Evolutionary conservation across 2,113 vertebrate species (phyloP).

Genomic region (Tenrec ecaudatus): DNA sequence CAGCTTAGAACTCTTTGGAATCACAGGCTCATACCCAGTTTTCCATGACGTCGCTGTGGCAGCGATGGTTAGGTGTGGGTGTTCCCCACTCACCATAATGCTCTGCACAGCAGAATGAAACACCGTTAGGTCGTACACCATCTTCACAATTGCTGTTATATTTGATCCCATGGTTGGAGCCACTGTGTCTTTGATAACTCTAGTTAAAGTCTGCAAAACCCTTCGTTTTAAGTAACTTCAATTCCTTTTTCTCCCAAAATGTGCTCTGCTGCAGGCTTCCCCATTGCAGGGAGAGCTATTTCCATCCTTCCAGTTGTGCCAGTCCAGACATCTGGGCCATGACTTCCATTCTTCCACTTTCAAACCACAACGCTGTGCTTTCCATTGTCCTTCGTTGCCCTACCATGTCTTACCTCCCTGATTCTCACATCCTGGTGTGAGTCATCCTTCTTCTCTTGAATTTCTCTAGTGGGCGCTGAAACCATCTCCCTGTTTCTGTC

Average conservation of each 20-base stretch:
- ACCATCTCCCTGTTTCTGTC: background rate
- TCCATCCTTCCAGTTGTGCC: background rate
- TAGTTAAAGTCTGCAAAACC: too few relatives aligned
- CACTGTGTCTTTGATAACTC: too few relatives aligned
- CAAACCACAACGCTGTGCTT: too few relatives aligned
- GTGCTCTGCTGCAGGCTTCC: too few relatives aligned
- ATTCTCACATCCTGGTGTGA: background rate
- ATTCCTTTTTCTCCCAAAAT: background rate
- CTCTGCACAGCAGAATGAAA: too few relatives aligned
- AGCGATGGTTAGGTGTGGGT: too few relatives aligned
- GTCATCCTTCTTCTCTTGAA: background rate
- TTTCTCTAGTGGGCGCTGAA: accelerated
- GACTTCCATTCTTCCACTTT: background rate
- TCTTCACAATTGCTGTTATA: too few relatives aligned
- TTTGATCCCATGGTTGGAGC: too few relatives aligned
- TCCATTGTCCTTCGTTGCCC: background rate
- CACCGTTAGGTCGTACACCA: too few relatives aligned
- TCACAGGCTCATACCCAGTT: background rate
- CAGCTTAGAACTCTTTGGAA: background rate
- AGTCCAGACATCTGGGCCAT: too few relatives aligned
- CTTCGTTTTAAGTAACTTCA: background rate
- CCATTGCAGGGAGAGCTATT: accelerated
- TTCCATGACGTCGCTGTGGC: background rate
- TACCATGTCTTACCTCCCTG: too few relatives aligned
- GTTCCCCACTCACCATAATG: too few relatives aligned